phyloP scores from a whole-genome alignment of 2,888 invertebrate genomes.

The Drosophila fungiperda region DNA sequence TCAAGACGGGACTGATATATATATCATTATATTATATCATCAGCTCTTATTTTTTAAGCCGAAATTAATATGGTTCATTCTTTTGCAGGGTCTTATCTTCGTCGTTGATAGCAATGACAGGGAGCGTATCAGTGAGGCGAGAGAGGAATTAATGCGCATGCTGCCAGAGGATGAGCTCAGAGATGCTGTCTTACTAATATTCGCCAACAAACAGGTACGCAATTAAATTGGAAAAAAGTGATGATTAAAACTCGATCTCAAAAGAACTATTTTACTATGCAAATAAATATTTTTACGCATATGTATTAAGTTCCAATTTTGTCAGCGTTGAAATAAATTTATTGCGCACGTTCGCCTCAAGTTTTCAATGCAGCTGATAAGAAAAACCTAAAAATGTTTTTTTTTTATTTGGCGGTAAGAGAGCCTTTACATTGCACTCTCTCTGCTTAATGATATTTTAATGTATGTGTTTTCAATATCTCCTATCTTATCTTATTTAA shows the following conservation, averaged over 20 bases:
- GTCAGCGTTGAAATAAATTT: constrained; percentile 5
- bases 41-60: background rate
- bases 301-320: background rate
- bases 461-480: background rate
- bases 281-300: background rate
- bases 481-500: constrained; percentile 58
- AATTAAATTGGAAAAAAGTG: background rate
- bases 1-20: constrained; percentile 83
- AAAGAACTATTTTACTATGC: constrained; percentile 1
- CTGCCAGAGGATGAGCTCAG: constrained; percentile 99
- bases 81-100: constrained; percentile 95
- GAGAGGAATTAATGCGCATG: constrained; percentile 99
- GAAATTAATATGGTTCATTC: constrained; percentile 12
- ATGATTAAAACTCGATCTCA: background rate
- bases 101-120: constrained; percentile 99
- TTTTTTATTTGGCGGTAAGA: constrained; percentile 26
- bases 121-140: constrained; percentile 99
- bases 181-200: constrained; percentile 99
- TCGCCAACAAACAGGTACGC: constrained; percentile 99
- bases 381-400: background rate
- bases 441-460: constrained; percentile 13
- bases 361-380: constrained; percentile 31
- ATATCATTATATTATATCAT: background rate
- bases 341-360: no score
- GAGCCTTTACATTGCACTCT: constrained; percentile 23